These are phyloP conservation scores for Dynastes hyllus DNA, from an alignment of 2,888 invertebrate species.

Conservation along the genomic window DNA sequence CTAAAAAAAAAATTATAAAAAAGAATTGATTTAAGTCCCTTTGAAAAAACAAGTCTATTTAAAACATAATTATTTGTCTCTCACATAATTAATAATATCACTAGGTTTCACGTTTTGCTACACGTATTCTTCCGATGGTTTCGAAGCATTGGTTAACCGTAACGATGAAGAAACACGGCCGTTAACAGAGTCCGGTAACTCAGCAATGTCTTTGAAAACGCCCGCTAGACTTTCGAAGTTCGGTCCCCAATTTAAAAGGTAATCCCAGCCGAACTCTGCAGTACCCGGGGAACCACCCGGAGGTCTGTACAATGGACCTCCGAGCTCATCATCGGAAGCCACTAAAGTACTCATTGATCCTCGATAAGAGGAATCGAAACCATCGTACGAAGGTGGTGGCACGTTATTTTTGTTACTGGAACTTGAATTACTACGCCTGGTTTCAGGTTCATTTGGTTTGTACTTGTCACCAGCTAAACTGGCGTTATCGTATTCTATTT, in stretches of 20 bases:
- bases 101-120: conserved; percentile 67
- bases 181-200: conserved; percentile 88
- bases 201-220: conserved; percentile 97
- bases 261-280: conserved; percentile 93
- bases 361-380: conserved; percentile 94
- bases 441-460: conserved; percentile 67
- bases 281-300: conserved; percentile 85
- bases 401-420: conserved; percentile 71
- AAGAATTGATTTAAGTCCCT: conserved; percentile 56
- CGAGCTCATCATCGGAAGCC: conserved; percentile 93
- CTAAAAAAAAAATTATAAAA: not conserved
- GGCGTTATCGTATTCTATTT: conserved; percentile 96
- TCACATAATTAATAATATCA: conserved; percentile 50
- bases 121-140: conserved; percentile 94
- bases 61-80: conserved; percentile 27
- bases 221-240: conserved; percentile 97
- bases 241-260: conserved; percentile 95
- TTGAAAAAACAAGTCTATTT: conserved; percentile 49
- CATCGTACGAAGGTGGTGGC: conserved; percentile 89
- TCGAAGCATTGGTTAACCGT: conserved; percentile 85
- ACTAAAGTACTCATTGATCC: conserved; percentile 95
- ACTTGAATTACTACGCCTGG: conserved; percentile 66
- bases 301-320: conserved; percentile 85
- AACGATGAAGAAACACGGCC: conserved; percentile 82
- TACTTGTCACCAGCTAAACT: conserved; percentile 87